Evolutionary conservation across 2,888 invertebrate genomes (phyloP).

Genomic region (Pyrgus malvae): DNA sequence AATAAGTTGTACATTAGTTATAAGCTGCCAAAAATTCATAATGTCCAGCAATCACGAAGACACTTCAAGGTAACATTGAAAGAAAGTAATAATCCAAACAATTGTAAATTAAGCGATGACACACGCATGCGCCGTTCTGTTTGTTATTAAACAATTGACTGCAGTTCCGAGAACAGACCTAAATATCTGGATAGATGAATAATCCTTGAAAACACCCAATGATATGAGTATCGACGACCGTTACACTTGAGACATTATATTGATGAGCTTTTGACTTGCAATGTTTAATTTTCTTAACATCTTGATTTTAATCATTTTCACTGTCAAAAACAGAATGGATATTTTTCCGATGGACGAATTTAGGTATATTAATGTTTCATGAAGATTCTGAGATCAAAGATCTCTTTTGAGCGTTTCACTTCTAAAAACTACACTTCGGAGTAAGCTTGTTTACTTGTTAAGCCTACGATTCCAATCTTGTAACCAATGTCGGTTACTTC

Average conservation of each 20-base stretch:
- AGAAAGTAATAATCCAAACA: constrained; percentile 20
- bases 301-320: too few relatives aligned
- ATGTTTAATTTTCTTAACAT: too few relatives aligned
- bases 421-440: too few relatives aligned
- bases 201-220: neutral
- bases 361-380: too few relatives aligned
- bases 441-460: neutral
- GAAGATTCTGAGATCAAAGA: too few relatives aligned
- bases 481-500: neutral
- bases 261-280: too few relatives aligned
- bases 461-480: neutral
- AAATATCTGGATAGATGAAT: constrained; percentile 17
- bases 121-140: constrained; percentile 41
- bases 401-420: too few relatives aligned
- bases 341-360: too few relatives aligned
- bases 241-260: neutral
- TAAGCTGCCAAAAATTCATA: too few relatives aligned
- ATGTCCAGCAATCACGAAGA: neutral
- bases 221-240: constrained; percentile 10
- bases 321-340: too few relatives aligned
- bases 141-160: constrained; percentile 36
- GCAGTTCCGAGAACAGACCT: constrained; percentile 38
- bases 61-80: constrained; percentile 1
- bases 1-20: neutral
- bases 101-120: constrained; percentile 41